Percentiles rank a stretch among this genome's conserved stretches.
Evolutionary conservation across 2,888 invertebrate genomes (phyloP).

Genomic region (Pristionchus fissidentatus): DNA sequence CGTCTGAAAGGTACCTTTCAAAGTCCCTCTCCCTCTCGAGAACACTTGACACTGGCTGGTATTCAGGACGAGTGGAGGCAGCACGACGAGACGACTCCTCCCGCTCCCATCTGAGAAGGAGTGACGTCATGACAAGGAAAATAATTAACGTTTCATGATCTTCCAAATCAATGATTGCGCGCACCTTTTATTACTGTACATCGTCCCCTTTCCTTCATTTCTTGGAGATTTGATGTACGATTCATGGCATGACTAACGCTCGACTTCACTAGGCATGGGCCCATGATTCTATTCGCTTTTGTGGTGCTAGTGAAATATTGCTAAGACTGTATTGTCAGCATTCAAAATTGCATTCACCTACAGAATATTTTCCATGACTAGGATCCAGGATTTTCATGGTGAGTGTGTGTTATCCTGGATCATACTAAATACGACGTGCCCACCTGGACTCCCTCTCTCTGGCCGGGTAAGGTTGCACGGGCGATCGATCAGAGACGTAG

Average conservation of each 20-base stretch:
- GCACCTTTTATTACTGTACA: background rate
- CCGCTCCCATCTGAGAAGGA: constrained; percentile 14
- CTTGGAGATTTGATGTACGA: too few species aligned
- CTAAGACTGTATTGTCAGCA: too few species aligned
- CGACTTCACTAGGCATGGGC: too few species aligned
- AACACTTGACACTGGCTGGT: background rate
- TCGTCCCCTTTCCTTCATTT: background rate
- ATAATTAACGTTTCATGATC: background rate
- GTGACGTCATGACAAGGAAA: background rate
- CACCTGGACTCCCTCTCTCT: constrained; percentile 39
- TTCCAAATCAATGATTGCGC: background rate
- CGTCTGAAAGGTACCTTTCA: background rate
- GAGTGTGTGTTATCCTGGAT: too few species aligned
- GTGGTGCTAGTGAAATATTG: too few species aligned
- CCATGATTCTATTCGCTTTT: too few species aligned
- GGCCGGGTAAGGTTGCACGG: background rate
- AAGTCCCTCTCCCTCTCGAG: constrained; percentile 21
- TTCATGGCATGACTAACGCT: too few species aligned
- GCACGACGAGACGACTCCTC: constrained; percentile 4
- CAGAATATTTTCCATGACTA: too few species aligned
- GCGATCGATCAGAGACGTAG: background rate
- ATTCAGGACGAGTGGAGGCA: constrained; percentile 6
- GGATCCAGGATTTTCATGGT: too few species aligned
- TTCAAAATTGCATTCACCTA: too few species aligned
- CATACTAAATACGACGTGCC: background rate